These are phyloP conservation scores for Drosophila kuntzei DNA, from an alignment of 2,888 invertebrate species.

Conservation along the genomic window DNA sequence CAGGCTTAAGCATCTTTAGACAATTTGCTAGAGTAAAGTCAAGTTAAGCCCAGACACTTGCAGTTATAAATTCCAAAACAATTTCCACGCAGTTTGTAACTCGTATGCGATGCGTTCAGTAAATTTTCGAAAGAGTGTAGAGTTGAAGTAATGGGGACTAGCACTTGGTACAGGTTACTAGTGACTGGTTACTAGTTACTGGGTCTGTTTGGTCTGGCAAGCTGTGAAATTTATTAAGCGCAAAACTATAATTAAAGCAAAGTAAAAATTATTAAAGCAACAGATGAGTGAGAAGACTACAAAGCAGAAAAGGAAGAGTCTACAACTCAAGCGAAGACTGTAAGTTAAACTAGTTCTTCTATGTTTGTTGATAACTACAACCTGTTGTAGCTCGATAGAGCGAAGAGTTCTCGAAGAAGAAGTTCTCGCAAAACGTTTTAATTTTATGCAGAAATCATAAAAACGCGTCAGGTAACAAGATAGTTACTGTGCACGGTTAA, in stretches of 20 bases:
- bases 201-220: constrained; percentile 42
- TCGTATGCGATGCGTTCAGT: constrained; percentile 21
- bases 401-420: constrained; percentile 13
- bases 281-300: constrained; percentile 57
- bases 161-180: neutral
- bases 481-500: constrained; percentile 74
- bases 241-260: constrained; percentile 81
- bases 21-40: constrained; percentile 25
- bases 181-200: neutral
- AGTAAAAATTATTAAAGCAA: constrained; percentile 78
- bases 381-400: constrained; percentile 36
- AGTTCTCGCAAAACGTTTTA: constrained; percentile 66
- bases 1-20: constrained; percentile 36
- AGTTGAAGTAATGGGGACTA: constrained; percentile 4
- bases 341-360: constrained; percentile 14
- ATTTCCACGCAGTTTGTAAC: constrained; percentile 53
- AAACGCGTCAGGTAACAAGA: constrained; percentile 82
- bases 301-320: constrained; percentile 28
- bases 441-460: constrained; percentile 82
- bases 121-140: constrained; percentile 30
- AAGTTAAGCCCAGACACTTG: constrained; percentile 14
- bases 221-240: constrained; percentile 80
- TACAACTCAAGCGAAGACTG: neutral
- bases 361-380: constrained; percentile 3
- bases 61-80: constrained; percentile 58